Percentiles rank a stretch among this genome's conserved stretches.
phyloP scores from a whole-genome alignment of 2,113 vertebrate genomes.

The Callaeas wilsoni region DNA sequence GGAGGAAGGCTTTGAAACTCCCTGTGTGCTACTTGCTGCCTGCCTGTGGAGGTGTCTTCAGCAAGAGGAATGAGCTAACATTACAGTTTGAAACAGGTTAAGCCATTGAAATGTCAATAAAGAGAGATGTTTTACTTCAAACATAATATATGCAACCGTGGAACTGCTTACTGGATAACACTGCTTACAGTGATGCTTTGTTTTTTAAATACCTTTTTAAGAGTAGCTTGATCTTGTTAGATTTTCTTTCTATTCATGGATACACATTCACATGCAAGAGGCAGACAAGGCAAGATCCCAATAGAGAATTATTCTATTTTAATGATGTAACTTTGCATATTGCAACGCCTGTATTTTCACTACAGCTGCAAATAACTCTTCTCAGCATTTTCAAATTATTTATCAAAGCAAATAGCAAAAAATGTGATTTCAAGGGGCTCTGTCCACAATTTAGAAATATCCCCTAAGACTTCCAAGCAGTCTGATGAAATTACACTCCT shows the following conservation, averaged over 20 bases:
- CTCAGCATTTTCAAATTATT: conserved; percentile 25
- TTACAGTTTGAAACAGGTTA: neutral
- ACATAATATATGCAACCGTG: neutral
- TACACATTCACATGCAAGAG: neutral
- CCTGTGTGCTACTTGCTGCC: neutral
- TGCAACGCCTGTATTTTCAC: neutral
- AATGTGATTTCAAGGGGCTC: neutral
- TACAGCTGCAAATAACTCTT: conserved; percentile 12
- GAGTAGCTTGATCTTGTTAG: neutral
- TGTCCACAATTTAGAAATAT: conserved; percentile 12
- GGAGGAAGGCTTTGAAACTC: neutral
- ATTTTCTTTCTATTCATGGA: neutral
- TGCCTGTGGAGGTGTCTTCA: neutral
- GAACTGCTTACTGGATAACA: neutral
- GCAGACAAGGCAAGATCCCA: neutral
- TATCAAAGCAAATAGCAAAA: conserved; percentile 31
- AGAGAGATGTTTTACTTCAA: neutral
- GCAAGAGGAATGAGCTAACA: neutral
- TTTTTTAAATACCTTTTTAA: neutral
- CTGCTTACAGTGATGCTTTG: neutral
- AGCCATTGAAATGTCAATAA: neutral
- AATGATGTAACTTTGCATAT: conserved; percentile 2
- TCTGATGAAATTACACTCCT: neutral
- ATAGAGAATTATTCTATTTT: neutral
- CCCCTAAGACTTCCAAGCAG: neutral